These are phyloP conservation scores for Orthosia incerta DNA, from an alignment of 2,888 invertebrate species.

Conservation along the genomic window DNA sequence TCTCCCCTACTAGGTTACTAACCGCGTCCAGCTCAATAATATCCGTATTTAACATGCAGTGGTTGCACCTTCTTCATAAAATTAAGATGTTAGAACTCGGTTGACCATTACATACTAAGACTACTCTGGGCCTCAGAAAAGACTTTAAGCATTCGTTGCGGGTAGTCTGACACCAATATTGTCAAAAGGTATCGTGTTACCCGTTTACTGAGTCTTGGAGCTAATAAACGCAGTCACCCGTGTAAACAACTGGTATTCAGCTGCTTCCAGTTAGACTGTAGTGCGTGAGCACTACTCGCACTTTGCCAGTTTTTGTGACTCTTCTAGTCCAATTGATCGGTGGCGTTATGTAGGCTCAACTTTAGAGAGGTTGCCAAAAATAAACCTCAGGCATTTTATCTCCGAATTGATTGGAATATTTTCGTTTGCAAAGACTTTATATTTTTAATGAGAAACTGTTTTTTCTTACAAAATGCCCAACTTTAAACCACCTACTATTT, in stretches of 20 bases:
- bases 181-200: too few relatives aligned
- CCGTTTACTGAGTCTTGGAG: too few relatives aligned
- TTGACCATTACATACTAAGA: too few relatives aligned
- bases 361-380: conserved; percentile 20
- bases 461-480: neutral
- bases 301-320: neutral
- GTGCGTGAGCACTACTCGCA: neutral
- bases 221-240: too few relatives aligned
- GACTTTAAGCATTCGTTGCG: too few relatives aligned
- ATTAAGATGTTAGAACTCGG: neutral
- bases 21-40: too few relatives aligned
- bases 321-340: neutral
- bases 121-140: too few relatives aligned
- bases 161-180: too few relatives aligned
- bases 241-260: too few relatives aligned
- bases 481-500: neutral
- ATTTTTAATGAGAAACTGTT: neutral
- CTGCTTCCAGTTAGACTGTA: too few relatives aligned
- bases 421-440: conserved; percentile 8
- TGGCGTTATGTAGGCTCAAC: conserved; percentile 2
- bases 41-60: too few relatives aligned
- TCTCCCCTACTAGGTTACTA: too few relatives aligned
- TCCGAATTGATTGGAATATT: conserved; percentile 9
- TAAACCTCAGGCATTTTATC: conserved; percentile 1
- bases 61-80: neutral